Percentiles rank a stretch among this genome's conserved stretches.
Conservation (phyloP, 2,797 vertebrate genomes). For the Enoplosus armatus region DNA sequence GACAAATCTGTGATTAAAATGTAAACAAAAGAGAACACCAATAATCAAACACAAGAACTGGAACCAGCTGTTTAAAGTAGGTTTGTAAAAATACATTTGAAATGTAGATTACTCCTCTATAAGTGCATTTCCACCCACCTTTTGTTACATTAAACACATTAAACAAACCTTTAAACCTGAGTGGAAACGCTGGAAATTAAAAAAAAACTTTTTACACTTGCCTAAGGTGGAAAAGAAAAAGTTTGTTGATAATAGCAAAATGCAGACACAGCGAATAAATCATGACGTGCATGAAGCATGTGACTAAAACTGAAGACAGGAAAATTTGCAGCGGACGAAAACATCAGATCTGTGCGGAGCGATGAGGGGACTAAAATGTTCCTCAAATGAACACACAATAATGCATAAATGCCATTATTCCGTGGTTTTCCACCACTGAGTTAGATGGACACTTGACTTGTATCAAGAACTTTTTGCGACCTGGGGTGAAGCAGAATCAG, state of each 20-base stretch:
- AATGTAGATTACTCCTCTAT: background rate
- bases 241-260: background rate
- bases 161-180: background rate
- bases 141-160: background rate
- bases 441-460: no score
- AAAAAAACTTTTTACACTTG: background rate
- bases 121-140: background rate
- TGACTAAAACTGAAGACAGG: background rate
- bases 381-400: no score
- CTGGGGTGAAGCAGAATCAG: no score
- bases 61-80: background rate
- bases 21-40: background rate
- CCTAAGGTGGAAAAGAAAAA: no score
- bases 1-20: slow-evolving; percentile 2
- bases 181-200: background rate
- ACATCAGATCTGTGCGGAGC: background rate
- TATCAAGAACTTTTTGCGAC: no score
- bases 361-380: no score
- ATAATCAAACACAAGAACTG: background rate
- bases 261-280: no score
- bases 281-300: background rate
- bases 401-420: no score
- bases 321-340: background rate
- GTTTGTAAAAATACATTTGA: background rate
- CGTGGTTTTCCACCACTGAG: no score